Evolutionary conservation across 2,888 invertebrate species (phyloP), one percentile per base, ranked within the genome.

Genomic region (Noctua pronuba): DNA sequence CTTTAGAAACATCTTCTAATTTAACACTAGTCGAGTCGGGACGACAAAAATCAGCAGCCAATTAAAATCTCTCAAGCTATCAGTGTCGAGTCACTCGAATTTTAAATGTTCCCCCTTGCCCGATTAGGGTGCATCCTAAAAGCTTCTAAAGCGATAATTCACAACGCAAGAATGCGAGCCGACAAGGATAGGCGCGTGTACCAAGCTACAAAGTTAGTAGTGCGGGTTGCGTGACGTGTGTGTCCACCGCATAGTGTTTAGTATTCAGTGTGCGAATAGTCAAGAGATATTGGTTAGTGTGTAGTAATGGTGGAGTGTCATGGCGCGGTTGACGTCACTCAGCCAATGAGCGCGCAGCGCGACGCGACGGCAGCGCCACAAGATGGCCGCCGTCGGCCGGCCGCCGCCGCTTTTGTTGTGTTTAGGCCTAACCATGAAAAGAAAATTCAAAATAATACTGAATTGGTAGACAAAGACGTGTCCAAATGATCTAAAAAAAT

Each of bases 51-150:
- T 95, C 94, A 94, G 93, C 94, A 93, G 94, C 90, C 94, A 94
- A 95, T 95, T 95, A 95, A 95, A 94, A 95, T 95, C 93, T 94
- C 91, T 95, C 91, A 93, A 93, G 91, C 92, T 93, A 93, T 94
- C 93, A 92, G 91, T 93, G 92, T 92, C 91, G 89, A 93, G 90
- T 94, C 94, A 93, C 93, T 94, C 92, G 93, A 93, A 94, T 93
- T 95, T 95, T 92, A 94, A 95, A 94, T 91, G 93, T 92, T 93
- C 94, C 94, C 94, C 92, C 88, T 93, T 90, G 91, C 92, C 92
- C 94, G 95, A 95, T 95, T 95, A 95, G 95, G 95, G 94, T 96
- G 95, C 95, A 96, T 96, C 95, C 94, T 95, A 96, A 96, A 95
- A 95, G 96, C 94, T 94, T 95, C 95, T 91, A 94, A 94, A 93